Base-by-base conservation (phyloP, 2,888 invertebrate genomes). In the Scaptomyza flava region DNA sequence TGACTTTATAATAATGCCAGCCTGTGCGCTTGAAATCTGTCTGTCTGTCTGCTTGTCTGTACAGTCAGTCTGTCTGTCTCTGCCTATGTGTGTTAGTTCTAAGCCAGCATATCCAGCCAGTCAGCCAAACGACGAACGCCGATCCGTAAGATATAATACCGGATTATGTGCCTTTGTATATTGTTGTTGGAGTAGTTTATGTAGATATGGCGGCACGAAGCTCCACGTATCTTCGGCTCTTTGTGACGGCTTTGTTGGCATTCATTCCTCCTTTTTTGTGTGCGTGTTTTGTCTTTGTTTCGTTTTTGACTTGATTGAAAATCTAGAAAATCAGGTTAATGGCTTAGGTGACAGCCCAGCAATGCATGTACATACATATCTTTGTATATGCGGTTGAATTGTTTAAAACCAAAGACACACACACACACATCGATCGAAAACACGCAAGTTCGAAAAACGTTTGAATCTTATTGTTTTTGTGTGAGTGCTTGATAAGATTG, bases 261-360 rank as follows among this genome's bases (percentile, higher is more conserved):
- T 77, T 77, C 79, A 68, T 68, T 81, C 77, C 75, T 59, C 79
- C 68, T 71, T 36, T 34, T 38, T 51, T 51, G 79, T 79, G 53
- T 78, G 75, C 74, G 79, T 70, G 68, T 79, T 71, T 79, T 79
- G 76, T 79, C 68, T 72, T 68, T 63, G 70, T 38, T 38, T 38
- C 60, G 52, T 51, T 87, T 81, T 78, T 73, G 83, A 85, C 79
- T 89, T 90, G 89, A 89, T 89, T 89, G 89, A 90, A 89, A 90
- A 90, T 89, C 85, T 89, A 77, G 89, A 89, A 90, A 89, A 89
- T 89, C 89, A 89, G 89, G 89, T 89, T 89, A 89, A 89, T 89
- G 89, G 89, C 89, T 89, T 78, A 79, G 90, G 89, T 89, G 89
- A 89, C 89, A 89, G 90, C 85, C 3, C 87, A 72, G 72, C 82